These are phyloP conservation scores for Aurelia aurita complex sp. Pacific DNA, from an alignment of 30 jellyfish, hydroid and myxozoan species.

Conservation along the genomic window DNA sequence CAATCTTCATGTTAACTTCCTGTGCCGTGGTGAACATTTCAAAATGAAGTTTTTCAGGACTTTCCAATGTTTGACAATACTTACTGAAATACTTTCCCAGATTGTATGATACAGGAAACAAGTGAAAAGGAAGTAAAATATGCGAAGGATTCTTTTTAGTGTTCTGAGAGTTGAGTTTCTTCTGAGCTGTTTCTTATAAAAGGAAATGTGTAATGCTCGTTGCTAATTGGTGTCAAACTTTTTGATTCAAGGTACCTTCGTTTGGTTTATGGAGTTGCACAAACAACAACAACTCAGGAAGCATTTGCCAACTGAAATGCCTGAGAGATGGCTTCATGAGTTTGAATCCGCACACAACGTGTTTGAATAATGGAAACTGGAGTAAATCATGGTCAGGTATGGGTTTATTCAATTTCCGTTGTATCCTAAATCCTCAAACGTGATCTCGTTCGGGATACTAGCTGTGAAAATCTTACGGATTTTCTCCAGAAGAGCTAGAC, in stretches of 20 bases:
- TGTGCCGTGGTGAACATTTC: no score
- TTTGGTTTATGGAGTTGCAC: conserved; percentile 32
- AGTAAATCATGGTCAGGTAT: conserved; percentile 49
- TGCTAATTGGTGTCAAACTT: background rate
- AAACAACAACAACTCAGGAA: conserved; percentile 20
- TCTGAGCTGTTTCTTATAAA: background rate
- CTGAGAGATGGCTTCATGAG: conserved; percentile 7
- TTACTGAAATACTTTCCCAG: background rate
- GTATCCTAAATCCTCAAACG: no score
- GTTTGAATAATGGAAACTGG: conserved; percentile 47
- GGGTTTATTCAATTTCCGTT: no score
- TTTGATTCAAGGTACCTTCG: background rate
- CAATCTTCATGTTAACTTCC: no score
- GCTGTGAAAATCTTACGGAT: no score
- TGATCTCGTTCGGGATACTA: no score
- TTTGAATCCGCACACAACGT: conserved; percentile 11
- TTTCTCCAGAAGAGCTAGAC: no score
- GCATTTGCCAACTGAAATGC: conserved; percentile 43
- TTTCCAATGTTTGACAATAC: background rate
- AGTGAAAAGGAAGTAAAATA: no score
- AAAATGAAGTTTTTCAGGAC: no score
- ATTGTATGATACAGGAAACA: background rate
- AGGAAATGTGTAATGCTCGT: no score
- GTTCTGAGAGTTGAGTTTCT: background rate
- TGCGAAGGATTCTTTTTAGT: no score